Base-by-base conservation (phyloP, 2,113 vertebrate species). In the Salvelinus alpinus region DNA sequence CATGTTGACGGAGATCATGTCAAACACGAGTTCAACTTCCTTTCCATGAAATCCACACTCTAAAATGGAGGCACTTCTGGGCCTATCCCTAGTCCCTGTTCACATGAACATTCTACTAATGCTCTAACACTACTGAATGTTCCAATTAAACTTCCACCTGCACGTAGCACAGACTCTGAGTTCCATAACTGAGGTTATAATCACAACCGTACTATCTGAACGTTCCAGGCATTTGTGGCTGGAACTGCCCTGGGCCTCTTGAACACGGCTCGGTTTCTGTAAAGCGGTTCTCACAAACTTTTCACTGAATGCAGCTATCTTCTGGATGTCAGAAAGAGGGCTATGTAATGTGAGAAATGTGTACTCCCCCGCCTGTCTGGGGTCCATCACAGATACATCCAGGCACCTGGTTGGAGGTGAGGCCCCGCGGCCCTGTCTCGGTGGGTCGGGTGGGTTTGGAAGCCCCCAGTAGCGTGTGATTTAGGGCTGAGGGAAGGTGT, bases 401-500 rank as follows among this genome's bases (percentile, higher is more conserved):
- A 77, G 80, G 74, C 83, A 87, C 82, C 76, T 84, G 88, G 77
- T 74, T 78, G 66, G 51, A 75, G 71, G 71, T 34, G 65, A 8
- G 68, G n/a, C 29, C 18, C 71, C 18, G 70, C 0, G 24, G 31
- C 73, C 38, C 74, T 24, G 71, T 75, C 70, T 75, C 67, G 57
- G 4, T 64, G 69, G 44, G 2, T 4, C 51, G 51, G 16, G 16
- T 27, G 73, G 34, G 81, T 72, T 12, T 64, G 75, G 70, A 64
- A 54, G 75, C 72, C 67, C 66, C 71, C 72, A 3, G 3, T 64
- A 67, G 27, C 24, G 29, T 13, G 62, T 80, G 83, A 89, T 89
- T 88, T 83, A 90, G 79, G 60, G 80, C 38, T 65, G 70, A 54
- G 29, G 34, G 76, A 81, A 83, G 82, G 73, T 73, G 79, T 68